Base-by-base conservation (phyloP, 2,113 vertebrate genomes). In the Heterochromis multidens region DNA sequence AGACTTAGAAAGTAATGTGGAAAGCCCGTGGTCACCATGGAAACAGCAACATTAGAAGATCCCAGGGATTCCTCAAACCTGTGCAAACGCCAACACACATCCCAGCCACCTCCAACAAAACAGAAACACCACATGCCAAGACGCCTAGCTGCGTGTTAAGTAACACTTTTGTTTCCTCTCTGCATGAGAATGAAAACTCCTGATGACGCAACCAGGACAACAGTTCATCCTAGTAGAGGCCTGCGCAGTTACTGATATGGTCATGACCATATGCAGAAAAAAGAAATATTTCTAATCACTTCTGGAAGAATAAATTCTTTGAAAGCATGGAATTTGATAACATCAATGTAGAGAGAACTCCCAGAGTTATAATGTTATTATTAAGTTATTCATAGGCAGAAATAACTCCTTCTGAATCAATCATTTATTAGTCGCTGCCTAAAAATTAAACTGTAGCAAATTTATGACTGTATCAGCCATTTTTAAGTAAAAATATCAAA, bases 61-160 rank as follows among this genome's bases (percentile, higher is more conserved):
- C 92, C 92, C 90, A 91, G 94, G 93, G 92, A 93, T 94, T 94
- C 93, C 94, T 91, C 90, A 77, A 79, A 90, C 37, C 82, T 81
- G 84, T 79, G 58, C 57, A 33, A 33, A 59, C 33, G 58, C 81
- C 84, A 46, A 87, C 89, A 84, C 83, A 72, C 80, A 27, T 33
- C 63, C 27, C 77, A 49, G 52, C 46, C 25, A 63, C 23, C 58
- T n/a, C 21, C 29, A 74, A 82, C 21, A 58, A 76, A 87, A 72
- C 9, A 84, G 23, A 87, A 46, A 77, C 59, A 25, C 19, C 1
- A 76, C 79, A 61, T 31, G 52, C 61, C 88, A 85, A 61, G 79
- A 67, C 6, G 81, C 72, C 77, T 16, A 76, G 59, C 79, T 79
- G 37, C 1, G 12, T 6, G 54, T 88, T 58, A 57, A 82, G 40